Evolutionary conservation across 2,888 invertebrate species (phyloP).

Genomic region (Diploptera punctata): DNA sequence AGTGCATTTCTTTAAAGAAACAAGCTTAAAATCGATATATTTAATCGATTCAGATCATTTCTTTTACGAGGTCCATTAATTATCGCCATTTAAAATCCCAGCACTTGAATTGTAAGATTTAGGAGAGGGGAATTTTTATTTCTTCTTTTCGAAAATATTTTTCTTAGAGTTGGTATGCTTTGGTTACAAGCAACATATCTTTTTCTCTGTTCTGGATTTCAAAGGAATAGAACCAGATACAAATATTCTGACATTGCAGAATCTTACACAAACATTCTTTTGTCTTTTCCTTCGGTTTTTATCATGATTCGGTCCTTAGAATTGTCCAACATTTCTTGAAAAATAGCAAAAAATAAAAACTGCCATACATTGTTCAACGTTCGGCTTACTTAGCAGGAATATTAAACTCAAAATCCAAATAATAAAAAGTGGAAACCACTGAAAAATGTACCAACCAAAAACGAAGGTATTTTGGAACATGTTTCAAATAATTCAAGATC

Average conservation of each 20-base stretch:
- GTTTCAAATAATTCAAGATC: neutral
- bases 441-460: conserved; percentile 7
- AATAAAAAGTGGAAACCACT: neutral
- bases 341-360: conserved; percentile 3
- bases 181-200: neutral
- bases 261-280: conserved; percentile 7
- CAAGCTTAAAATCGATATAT: no score
- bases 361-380: conserved; percentile 9
- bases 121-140: neutral
- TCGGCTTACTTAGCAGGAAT: neutral
- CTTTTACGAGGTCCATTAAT: no score
- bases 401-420: neutral
- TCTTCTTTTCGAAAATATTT: conserved; percentile 1
- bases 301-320: neutral
- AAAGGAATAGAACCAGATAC: neutral
- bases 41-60: no score
- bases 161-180: neutral
- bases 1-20: no score
- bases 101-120: neutral
- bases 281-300: conserved; percentile 19
- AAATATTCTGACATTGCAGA: neutral
- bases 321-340: conserved; percentile 15
- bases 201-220: conserved; percentile 1
- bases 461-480: neutral
- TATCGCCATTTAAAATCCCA: neutral